Base-by-base conservation (phyloP, 2,113 vertebrate species). In the Dipodomys spectabilis region DNA sequence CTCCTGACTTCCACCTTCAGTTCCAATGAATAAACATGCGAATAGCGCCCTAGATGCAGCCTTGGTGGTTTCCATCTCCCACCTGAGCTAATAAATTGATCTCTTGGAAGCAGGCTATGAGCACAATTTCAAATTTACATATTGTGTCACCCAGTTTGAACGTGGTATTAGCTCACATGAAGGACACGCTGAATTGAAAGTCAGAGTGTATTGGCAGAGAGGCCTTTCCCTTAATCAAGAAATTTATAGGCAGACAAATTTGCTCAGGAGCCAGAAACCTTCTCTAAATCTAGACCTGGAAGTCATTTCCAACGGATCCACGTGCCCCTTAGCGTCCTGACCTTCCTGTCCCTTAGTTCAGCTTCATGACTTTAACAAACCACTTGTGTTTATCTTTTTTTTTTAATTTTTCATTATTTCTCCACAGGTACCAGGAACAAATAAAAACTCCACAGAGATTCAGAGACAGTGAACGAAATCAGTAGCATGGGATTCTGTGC, bases 161-260 rank as follows among this genome's bases (percentile, higher is more conserved):
- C 2, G 4, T 32, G 65, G 11, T 32, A 60, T 53, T 53, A 73
- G 62, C 84, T 71, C 90, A 72, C 10, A 28, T 57, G 91, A 95
- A 89, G 93, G 95, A 65, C 89, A 16, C 0, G 49, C 64, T 53
- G 73, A 94, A 67, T 18, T 62, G 82, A 65, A 85, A 82, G 39
- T 79, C 68, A 64, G 44, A 69, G 3, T 72, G 12, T 71, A 28
- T 27, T 83, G 89, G 84, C 94, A 73, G 90, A 83, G 73, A 83
- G 73, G 72, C 77, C 88, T 81, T 90, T 92, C 49, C 44, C 92
- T 81, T 85, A 85, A 96, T 92, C 84, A 71, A 27, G 73, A 92
- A 94, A 96, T 94, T 84, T 87, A 94, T 88, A 78, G 79, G 84
- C 91, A 94, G 89, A 87, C 91, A 79, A 49, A 89, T 82, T n/a